These are phyloP conservation scores for Herpailurus yagouaroundi DNA, from an alignment of 2,113 vertebrate species.

Conservation along the genomic window DNA sequence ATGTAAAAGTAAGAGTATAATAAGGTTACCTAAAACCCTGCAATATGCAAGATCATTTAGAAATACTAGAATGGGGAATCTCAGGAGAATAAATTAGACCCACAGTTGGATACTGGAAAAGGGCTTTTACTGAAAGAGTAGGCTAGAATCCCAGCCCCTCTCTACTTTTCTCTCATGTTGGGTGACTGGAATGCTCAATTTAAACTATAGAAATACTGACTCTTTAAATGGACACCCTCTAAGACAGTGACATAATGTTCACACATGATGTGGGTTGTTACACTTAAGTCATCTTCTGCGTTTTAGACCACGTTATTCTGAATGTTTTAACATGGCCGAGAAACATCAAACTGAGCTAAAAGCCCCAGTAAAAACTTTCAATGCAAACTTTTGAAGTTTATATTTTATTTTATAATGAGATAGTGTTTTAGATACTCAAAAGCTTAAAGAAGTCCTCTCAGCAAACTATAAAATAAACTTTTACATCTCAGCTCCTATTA, in stretches of 20 bases:
- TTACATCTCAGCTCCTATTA: not conserved
- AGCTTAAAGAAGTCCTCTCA: not conserved
- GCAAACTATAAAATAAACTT: slow-evolving; percentile 18
- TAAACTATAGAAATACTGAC: not conserved
- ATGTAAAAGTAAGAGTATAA: slow-evolving; percentile 1
- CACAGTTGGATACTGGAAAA: not conserved
- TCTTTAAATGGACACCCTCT: not conserved
- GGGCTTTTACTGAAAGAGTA: not conserved
- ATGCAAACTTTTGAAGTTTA: not conserved
- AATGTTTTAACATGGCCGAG: not conserved
- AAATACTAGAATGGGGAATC: not conserved
- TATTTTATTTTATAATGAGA: not conserved
- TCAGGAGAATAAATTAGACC: slow-evolving; percentile 38
- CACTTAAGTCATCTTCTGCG: not conserved
- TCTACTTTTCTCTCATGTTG: not conserved
- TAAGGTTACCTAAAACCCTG: not conserved
- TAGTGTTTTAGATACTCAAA: not conserved
- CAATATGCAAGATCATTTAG: not conserved
- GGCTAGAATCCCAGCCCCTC: not conserved
- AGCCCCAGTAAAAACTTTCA: not conserved
- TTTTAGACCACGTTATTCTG: not conserved
- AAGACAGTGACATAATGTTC: not conserved
- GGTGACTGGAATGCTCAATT: not conserved
- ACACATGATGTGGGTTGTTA: not conserved
- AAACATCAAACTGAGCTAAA: not conserved